Percentiles rank a stretch among this genome's conserved stretches.
Evolutionary conservation across 2,113 vertebrate genomes (phyloP).

Genomic region (Nesoenas mayeri): DNA sequence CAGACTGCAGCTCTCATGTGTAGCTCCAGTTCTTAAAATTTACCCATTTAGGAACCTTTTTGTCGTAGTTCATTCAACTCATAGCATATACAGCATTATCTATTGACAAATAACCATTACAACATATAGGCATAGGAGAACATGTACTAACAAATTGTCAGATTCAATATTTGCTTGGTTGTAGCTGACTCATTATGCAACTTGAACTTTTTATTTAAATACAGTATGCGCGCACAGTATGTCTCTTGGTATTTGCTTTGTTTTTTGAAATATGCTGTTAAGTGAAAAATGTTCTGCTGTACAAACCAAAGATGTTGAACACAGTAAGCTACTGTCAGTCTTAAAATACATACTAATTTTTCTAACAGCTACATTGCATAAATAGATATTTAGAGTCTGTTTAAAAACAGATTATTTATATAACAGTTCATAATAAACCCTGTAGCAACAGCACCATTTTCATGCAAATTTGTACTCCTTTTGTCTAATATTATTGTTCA

Average conservation of each 20-base stretch:
- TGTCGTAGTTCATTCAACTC: not conserved
- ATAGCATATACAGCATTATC: not conserved
- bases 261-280: not conserved
- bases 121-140: not conserved
- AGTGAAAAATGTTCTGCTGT: slow-evolving; percentile 14
- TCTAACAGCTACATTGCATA: slow-evolving; percentile 1
- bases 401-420: slow-evolving; percentile 37
- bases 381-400: slow-evolving; percentile 19
- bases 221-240: not conserved
- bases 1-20: not conserved
- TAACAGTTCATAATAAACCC: not conserved
- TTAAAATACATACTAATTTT: slow-evolving; percentile 11
- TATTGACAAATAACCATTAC: not conserved
- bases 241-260: slow-evolving; percentile 13
- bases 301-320: not conserved
- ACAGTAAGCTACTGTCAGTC: not conserved
- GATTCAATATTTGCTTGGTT: not conserved
- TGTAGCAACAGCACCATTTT: slow-evolving; percentile 1
- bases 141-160: not conserved
- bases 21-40: not conserved
- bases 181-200: not conserved
- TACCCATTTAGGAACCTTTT: not conserved
- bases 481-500: not conserved
- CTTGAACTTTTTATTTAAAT: slow-evolving; percentile 29
- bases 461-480: slow-evolving; percentile 3